phyloP scores from a whole-genome alignment of 2,888 invertebrate species.

The Acutogordius australiensis region DNA sequence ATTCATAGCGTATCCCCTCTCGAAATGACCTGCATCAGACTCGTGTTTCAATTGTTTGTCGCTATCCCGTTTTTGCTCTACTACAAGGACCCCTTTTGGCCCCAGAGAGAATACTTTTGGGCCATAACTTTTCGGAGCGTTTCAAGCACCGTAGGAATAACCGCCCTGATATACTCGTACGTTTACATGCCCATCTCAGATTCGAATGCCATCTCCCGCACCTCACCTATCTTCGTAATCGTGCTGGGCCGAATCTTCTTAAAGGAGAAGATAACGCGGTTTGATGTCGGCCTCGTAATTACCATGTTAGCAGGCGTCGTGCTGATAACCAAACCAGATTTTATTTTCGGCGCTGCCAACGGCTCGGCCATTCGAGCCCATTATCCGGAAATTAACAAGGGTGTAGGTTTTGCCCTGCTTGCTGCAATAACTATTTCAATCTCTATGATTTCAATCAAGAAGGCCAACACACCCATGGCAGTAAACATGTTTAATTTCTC shows the following conservation, averaged over 20 bases:
- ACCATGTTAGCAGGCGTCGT: neutral
- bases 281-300: neutral
- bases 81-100: neutral
- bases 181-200: slow-evolving; percentile 1
- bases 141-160: slow-evolving; percentile 1
- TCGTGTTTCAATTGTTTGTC: neutral
- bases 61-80: neutral
- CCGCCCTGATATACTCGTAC: neutral
- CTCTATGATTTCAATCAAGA: neutral
- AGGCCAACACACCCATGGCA: neutral
- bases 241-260: neutral
- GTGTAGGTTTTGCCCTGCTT: neutral
- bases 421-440: neutral
- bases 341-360: neutral
- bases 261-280: neutral
- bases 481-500: neutral
- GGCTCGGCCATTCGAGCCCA: neutral
- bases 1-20: neutral
- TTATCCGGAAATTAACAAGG: neutral
- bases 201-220: neutral
- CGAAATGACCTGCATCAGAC: neutral
- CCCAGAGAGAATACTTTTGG: neutral
- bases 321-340: neutral
- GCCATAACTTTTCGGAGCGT: neutral
- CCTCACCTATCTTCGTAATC: neutral